Conservation (phyloP, 2,113 vertebrate genomes). For the Salvator merianae region DNA sequence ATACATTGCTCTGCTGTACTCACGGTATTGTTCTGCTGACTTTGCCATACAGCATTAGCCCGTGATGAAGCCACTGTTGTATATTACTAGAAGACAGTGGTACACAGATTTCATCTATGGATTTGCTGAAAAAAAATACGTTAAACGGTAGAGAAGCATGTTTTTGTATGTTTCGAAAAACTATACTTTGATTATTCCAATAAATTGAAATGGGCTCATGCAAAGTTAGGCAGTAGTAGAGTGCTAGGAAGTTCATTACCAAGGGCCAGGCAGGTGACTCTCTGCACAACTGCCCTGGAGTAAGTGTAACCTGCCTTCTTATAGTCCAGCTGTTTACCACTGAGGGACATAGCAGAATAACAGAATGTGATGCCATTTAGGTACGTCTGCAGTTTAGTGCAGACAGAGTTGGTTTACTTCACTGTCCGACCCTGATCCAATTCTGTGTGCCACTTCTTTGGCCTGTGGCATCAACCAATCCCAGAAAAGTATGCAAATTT, state of each 20-base stretch:
- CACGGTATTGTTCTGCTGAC: not conserved
- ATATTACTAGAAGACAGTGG: too few relatives aligned
- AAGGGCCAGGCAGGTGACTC: not conserved
- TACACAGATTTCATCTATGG: too few relatives aligned
- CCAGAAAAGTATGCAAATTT: not conserved
- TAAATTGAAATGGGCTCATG: not conserved
- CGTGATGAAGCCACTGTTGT: too few relatives aligned
- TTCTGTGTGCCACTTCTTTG: not conserved
- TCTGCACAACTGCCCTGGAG: too few relatives aligned
- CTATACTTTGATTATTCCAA: too few relatives aligned
- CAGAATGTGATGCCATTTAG: not conserved
- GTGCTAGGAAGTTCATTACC: not conserved
- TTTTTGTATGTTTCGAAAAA: too few relatives aligned
- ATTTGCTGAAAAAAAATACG: not conserved
- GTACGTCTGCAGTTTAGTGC: not conserved
- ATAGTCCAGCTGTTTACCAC: not conserved
- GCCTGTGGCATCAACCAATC: not conserved
- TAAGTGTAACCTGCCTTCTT: not conserved
- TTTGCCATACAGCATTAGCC: not conserved
- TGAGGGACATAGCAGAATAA: too few relatives aligned
- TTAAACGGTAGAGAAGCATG: too few relatives aligned
- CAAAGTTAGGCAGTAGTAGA: not conserved
- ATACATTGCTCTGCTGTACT: not conserved
- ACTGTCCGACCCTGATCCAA: not conserved
- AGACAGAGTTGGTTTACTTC: not conserved